Percentiles rank a stretch among this genome's conserved stretches.
These are phyloP conservation scores for Prostheceraeus crozeri DNA, from an alignment of 2,888 invertebrate species.

Conservation along the genomic window DNA sequence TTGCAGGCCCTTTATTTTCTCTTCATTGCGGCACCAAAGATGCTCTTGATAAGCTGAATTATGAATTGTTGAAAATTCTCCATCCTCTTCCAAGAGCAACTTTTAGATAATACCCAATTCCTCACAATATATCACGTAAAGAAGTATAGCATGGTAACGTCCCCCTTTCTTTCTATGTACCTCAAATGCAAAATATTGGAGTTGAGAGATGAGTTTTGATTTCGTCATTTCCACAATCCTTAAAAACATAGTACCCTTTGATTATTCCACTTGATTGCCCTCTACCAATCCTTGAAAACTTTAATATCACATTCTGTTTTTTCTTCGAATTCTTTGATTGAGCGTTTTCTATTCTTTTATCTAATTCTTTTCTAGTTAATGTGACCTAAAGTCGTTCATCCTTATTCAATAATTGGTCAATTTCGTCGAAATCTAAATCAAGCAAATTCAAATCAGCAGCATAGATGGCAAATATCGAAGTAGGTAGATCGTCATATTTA, in stretches of 20 bases:
- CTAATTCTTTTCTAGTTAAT: no score
- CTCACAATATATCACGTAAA: background rate
- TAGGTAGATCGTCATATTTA: no score
- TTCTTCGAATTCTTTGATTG: background rate
- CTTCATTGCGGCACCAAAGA: no score
- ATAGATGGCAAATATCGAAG: no score
- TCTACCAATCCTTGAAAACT: background rate
- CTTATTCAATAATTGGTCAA: no score
- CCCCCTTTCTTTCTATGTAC: background rate
- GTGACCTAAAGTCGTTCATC: no score
- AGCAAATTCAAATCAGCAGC: no score
- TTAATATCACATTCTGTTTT: background rate
- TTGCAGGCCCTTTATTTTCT: no score
- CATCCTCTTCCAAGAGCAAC: background rate
- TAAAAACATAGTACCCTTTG: background rate
- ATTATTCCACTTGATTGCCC: background rate
- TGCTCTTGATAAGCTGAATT: background rate
- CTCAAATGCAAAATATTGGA: conserved; percentile 1
- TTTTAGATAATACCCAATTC: background rate
- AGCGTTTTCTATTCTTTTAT: background rate
- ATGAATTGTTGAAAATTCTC: background rate
- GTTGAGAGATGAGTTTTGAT: background rate
- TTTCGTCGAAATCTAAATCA: no score
- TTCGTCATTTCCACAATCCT: background rate
- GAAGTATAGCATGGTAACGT: background rate